Base-by-base conservation (phyloP, 2,888 invertebrate genomes). In the Salticus scenicus region DNA sequence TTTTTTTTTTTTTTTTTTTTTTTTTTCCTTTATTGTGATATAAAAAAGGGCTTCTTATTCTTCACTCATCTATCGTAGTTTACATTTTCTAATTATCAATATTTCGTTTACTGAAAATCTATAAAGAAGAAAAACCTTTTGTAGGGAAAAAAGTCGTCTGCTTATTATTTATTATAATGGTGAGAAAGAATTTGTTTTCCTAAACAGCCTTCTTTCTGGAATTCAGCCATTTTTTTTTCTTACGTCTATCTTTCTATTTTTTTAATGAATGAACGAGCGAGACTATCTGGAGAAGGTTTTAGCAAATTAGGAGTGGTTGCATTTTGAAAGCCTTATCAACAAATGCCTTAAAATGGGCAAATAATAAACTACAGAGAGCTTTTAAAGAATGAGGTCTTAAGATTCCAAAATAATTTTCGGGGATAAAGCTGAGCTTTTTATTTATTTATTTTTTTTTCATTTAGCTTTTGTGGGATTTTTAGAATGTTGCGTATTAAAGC, bases 11-110 rank as follows among this genome's bases (percentile, higher is more conserved):
- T 66, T 72, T 76, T 71, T 66, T 72, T 37, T n/a, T 37, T 30
- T 30, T 41, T 79, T 66, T 33, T 33, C 27, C 31, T 77, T 37
- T 30, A 12, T 31, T 17, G 8, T 10, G 14, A 0, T 10, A 5
- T 10, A 0, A 28, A 30, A 66, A 31, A 31, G 31, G 0, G 17
- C 37, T 67, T 73, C 67, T 80, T 74, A 75, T 37, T 75, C 33
- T 63, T 74, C 75, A 79, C 66, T 70, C 75, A 83, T 71, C 66
- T 71, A 83, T 71, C 33, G 72, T 73, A 84, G 76, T 84, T 84
- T 84, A 77, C 77, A 84, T 84, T 84, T 84, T 84, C 83, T 84
- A 83, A 83, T 83, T 83, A 84, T 73, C 83, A 77, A 83, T 84
- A 84, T 77, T 76, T 84, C 77, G 77, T 73, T 24, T 73, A 20